Base-by-base conservation (phyloP, 64 coral and sea anemone species). In the Exaiptasia diaphana region DNA sequence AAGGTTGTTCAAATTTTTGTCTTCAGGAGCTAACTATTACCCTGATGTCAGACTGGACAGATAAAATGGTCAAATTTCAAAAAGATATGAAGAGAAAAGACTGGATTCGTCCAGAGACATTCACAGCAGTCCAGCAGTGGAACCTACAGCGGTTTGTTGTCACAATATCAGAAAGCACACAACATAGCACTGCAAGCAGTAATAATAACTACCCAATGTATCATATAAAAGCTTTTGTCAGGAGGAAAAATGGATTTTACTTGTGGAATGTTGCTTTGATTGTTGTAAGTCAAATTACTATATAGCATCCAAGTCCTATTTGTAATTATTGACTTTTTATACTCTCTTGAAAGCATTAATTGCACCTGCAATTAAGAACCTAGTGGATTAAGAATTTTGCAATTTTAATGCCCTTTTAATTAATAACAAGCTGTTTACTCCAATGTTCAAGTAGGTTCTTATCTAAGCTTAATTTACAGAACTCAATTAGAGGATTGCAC, bases 31-130 rank as follows among this genome's bases (percentile, higher is more conserved):
- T 92, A 20, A 92, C 89, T 3, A 71, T 92, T 11, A 92, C 89
- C 7, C 55, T 92, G 10, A 92, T 92, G 89, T 92, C 89, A 55
- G 89, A 92, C 43, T 92, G 89, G 89, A 79, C 89, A 14, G 72
- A 92, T 50, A 73, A 74, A 46, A 44, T 80, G 31, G 82, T 92
- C 2, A 15, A 49, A 17, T 92, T 92, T 64, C 53, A 86, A n/a
- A 92, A 92, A 68, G 89, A 92, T 52, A 55, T 86, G 75, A 81
- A 70, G 38, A 26, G 57, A 54, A 33, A 38, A 64, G 89, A 92
- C n/a, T 86, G 68, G 13, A 56, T 92, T 6, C 82, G 89, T 3
- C 82, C 81, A 32, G 89, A 92, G 45, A 92, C 89, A 50, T 92
- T 92, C 40, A 92, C 89, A 43, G 89, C 82, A 25, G 55, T 64